Evolutionary conservation across 2,113 vertebrate genomes (phyloP).

Genomic region (Chaetops frenatus): DNA sequence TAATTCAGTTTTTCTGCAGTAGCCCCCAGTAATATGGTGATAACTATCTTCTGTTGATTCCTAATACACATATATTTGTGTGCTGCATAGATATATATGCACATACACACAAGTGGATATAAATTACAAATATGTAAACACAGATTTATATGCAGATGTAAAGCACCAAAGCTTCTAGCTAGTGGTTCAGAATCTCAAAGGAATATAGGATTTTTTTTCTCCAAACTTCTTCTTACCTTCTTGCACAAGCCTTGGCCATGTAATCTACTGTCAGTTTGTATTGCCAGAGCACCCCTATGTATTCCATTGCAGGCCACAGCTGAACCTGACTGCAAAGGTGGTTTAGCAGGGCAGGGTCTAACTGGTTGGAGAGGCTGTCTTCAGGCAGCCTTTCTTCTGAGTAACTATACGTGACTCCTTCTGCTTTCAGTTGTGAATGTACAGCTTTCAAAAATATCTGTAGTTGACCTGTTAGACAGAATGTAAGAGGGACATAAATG

Average conservation of each 20-base stretch:
- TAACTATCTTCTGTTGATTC: background rate
- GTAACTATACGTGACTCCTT: constrained; percentile 65
- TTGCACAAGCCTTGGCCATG: constrained; percentile 58
- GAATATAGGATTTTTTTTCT: background rate
- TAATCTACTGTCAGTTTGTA: constrained; percentile 82
- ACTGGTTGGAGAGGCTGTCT: background rate
- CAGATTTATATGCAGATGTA: background rate
- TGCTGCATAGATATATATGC: background rate
- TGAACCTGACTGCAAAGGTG: constrained; percentile 79
- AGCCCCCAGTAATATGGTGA: background rate
- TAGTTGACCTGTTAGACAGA: constrained; percentile 72
- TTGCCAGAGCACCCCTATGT: constrained; percentile 84
- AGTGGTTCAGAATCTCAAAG: background rate
- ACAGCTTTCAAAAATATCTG: constrained; percentile 74
- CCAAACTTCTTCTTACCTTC: constrained; percentile 46
- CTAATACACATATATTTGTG: background rate
- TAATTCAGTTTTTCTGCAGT: background rate
- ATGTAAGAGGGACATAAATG: background rate
- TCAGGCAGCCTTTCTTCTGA: constrained; percentile 41
- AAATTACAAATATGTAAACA: background rate
- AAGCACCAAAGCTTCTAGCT: background rate
- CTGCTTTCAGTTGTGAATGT: constrained; percentile 73
- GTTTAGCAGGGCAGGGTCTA: constrained; percentile 67
- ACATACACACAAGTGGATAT: background rate
- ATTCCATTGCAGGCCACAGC: constrained; percentile 89